These are phyloP conservation scores for Rhingia rostrata DNA, from an alignment of 2,888 invertebrate genomes.

Conservation along the genomic window DNA sequence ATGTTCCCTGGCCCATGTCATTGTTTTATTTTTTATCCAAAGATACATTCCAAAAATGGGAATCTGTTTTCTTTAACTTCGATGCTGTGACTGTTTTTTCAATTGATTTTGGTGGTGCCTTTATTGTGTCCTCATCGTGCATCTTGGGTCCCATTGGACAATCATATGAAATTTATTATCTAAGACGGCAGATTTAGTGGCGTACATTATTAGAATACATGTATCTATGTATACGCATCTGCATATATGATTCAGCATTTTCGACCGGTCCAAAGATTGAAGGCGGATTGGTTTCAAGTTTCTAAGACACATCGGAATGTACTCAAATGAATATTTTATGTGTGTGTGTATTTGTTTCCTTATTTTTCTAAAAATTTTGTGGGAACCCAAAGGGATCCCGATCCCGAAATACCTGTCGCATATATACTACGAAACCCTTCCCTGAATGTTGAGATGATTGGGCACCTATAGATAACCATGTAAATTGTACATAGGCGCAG, in stretches of 20 bases:
- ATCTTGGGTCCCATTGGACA: constrained; percentile 60
- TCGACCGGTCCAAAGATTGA: constrained; percentile 50
- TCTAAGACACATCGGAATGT: constrained; percentile 69
- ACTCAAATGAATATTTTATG: constrained; percentile 55
- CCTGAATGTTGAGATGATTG: constrained; percentile 50
- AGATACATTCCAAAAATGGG: constrained; percentile 67
- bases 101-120: constrained; percentile 54
- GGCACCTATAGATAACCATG: constrained; percentile 29
- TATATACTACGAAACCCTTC: constrained; percentile 4
- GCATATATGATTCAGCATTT: constrained; percentile 29
- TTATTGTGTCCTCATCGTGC: constrained; percentile 55
- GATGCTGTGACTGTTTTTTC: constrained; percentile 48
- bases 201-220: constrained; percentile 30
- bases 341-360: constrained; percentile 30
- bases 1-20: constrained; percentile 33
- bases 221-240: constrained; percentile 37
- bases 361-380: constrained; percentile 21
- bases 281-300: constrained; percentile 67
- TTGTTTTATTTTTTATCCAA: constrained; percentile 12
- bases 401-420: constrained; percentile 53
- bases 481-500: constrained; percentile 29
- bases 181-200: constrained; percentile 69
- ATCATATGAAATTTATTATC: constrained; percentile 66
- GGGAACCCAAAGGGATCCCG: constrained; percentile 54
- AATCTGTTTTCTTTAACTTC: constrained; percentile 23